Percentiles rank a stretch among this genome's conserved stretches.
phyloP scores from a whole-genome alignment of 2,113 vertebrate genomes.

The Pandion haliaetus region DNA sequence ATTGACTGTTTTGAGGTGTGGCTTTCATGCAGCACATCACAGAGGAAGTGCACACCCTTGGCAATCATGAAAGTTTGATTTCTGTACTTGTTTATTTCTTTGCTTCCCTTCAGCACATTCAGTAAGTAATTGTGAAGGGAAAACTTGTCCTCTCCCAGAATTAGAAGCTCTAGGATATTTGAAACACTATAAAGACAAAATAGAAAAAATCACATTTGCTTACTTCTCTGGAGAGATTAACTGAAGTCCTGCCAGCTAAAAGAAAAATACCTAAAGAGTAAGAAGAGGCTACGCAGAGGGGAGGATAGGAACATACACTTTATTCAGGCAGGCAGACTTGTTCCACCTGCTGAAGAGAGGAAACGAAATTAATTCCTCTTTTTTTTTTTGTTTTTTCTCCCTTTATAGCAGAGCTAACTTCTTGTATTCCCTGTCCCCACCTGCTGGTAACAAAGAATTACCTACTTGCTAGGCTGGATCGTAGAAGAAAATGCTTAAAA shows the following conservation, averaged over 20 bases:
- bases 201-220: neutral
- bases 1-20: neutral
- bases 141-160: neutral
- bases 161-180: neutral
- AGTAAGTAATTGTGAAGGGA: neutral
- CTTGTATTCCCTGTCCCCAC: neutral
- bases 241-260: neutral
- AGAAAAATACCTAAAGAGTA: neutral
- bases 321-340: neutral
- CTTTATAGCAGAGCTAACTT: neutral
- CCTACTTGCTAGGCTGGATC: neutral
- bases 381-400: neutral
- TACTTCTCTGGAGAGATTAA: neutral
- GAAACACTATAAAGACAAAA: neutral
- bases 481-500: neutral
- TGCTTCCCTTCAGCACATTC: neutral
- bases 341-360: slow-evolving; percentile 39
- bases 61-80: neutral
- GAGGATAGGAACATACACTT: neutral
- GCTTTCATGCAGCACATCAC: neutral
- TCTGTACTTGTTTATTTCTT: neutral
- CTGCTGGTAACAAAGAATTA: neutral
- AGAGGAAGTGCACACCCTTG: neutral
- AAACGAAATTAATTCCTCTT: slow-evolving; percentile 16
- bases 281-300: neutral